These are phyloP conservation scores for Leiothrix lutea DNA, from an alignment of 2,113 vertebrate species.

Conservation along the genomic window DNA sequence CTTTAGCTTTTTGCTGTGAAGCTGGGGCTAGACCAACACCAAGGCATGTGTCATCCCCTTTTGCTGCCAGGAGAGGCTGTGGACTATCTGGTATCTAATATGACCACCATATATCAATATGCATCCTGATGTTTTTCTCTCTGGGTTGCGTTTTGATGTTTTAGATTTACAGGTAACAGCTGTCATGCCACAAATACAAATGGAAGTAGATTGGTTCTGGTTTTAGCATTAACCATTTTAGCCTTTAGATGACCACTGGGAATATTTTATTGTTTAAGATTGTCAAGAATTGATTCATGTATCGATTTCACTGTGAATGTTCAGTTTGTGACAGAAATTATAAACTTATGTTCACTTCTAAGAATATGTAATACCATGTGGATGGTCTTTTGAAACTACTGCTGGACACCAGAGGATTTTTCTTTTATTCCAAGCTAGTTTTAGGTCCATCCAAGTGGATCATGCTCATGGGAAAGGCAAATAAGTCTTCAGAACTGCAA, in stretches of 20 bases:
- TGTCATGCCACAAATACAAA: neutral
- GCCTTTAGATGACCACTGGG: neutral
- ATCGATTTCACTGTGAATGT: neutral
- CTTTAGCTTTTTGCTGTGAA: neutral
- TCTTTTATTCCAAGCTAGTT: neutral
- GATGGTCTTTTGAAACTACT: neutral
- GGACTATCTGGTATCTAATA: neutral
- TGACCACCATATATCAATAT: fast-evolving
- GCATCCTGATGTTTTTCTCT: neutral
- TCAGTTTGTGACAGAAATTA: neutral
- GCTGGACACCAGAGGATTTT: neutral
- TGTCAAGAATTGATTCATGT: neutral
- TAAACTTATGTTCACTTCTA: neutral
- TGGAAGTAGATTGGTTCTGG: neutral
- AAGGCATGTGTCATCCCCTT: neutral
- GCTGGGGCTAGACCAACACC: neutral
- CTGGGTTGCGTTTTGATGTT: neutral
- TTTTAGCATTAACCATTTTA: neutral
- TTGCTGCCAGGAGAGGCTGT: neutral
- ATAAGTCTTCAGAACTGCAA: neutral
- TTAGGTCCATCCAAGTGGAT: neutral
- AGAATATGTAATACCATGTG: neutral
- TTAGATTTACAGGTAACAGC: neutral
- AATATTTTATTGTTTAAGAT: neutral
- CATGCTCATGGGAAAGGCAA: neutral